Base-by-base conservation (phyloP, 1,140 invertebrate species). In the Pemphigus obesinymphae region DNA sequence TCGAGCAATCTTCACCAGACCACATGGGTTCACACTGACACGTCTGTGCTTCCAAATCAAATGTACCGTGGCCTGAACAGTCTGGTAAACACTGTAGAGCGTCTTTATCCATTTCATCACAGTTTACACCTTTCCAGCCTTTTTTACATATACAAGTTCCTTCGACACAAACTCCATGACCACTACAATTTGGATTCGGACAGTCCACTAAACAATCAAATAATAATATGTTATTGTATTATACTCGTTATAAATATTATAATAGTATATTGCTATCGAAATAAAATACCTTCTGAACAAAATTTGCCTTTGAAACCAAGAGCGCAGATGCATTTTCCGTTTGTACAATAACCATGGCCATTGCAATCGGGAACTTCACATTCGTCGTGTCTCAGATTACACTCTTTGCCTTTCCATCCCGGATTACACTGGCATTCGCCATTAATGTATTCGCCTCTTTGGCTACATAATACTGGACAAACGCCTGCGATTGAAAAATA, bases 121-220 rank as follows among this genome's bases (percentile, higher is more conserved):
- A 99, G 85, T 97, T 96, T 0, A 89, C 85, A 0, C 97, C 97
- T 87, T 96, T 95, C 94, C 95, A 99, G 1, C 97, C 97, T 85
- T 97, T 96, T 87, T 98, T 98, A 87, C 98, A 99, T 45, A 97
- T 92, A 88, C 98, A 99, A n/a, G 92, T 90, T 3, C 98, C 98
- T 83, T 96, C 94, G 13, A 96, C 92, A 87, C 97, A 99, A 84
- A 97, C 96, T 20, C 98, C 98, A 86, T 99, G 96, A 15, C 93
- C 93, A 0, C 94, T 96, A 87, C 98, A 99, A 58, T 93, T 96
- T 2, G 97, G 95, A 88, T 97, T 95, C 1, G 96, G 95, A 87
- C 97, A 99, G 85, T 97, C 95, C 31, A 94, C 93, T 94, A 85
- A 45, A 85, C 63, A 84, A 85, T 85, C 84, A 50, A 82, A 40